A percentile compares a stretch with the other conserved stretches of the same genome.
Evolutionary conservation across 2,797 vertebrate genomes (phyloP).

Genomic region (Cyclura pinguis): DNA sequence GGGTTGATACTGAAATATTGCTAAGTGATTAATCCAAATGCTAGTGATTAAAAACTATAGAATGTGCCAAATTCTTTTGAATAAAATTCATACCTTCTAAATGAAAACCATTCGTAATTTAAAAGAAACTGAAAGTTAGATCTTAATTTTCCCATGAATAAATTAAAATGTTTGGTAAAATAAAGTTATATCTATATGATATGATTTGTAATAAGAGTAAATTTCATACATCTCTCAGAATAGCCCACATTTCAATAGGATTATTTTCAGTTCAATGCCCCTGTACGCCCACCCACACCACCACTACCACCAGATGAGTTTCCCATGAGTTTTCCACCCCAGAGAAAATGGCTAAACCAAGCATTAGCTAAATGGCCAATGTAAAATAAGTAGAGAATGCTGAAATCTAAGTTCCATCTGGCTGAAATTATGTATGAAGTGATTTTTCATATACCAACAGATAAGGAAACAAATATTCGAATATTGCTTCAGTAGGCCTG

Average conservation of each 20-base stretch:
- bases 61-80: too few species aligned
- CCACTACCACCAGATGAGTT: too few species aligned
- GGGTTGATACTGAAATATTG: too few species aligned
- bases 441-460: background rate
- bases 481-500: too few species aligned
- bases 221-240: background rate
- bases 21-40: too few species aligned
- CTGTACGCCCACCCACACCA: too few species aligned
- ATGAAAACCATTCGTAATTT: too few species aligned
- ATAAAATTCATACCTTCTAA: too few species aligned
- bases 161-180: background rate
- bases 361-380: background rate
- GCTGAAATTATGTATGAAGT: background rate
- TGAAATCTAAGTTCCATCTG: background rate
- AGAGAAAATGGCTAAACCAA: background rate
- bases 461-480: background rate
- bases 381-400: background rate
- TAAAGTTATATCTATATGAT: background rate
- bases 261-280: background rate
- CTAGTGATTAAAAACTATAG: too few species aligned
- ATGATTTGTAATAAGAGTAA: background rate
- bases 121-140: too few species aligned
- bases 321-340: background rate
- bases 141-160: background rate
- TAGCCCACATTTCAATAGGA: background rate